Conservation (phyloP, 2,113 vertebrate species). For the Scopus umbretta region DNA sequence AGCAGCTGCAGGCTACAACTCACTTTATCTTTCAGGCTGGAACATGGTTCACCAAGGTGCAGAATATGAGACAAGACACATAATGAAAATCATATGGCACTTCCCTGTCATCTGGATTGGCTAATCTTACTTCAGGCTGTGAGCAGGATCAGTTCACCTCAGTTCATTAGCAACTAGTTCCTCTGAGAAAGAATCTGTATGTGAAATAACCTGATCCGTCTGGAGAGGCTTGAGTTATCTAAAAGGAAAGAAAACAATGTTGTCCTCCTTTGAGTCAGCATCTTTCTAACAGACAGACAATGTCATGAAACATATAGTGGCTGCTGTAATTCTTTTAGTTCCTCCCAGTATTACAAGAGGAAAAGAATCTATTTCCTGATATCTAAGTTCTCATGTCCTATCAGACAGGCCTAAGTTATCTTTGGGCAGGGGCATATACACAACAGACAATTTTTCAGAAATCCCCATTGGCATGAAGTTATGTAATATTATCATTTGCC, state of each 20-base stretch:
- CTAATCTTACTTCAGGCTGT: background rate
- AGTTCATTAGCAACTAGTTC: background rate
- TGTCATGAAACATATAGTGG: background rate
- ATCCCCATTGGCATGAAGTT: background rate
- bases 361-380: conserved; percentile 32
- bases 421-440: background rate
- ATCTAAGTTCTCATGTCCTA: background rate
- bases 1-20: background rate
- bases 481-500: background rate
- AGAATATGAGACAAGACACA: background rate
- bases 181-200: background rate
- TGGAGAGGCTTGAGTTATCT: background rate
- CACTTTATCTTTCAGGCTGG: background rate
- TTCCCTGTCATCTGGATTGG: background rate
- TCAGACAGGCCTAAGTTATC: background rate
- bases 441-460: background rate
- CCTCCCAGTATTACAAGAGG: background rate
- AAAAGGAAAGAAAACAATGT: background rate
- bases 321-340: conserved; percentile 15
- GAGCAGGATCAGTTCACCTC: background rate
- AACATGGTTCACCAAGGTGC: background rate
- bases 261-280: background rate
- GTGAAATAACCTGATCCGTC: background rate
- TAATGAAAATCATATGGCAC: background rate
- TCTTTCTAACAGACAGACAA: background rate